Evolutionary conservation across 2,888 invertebrate genomes (phyloP), one percentile per base, ranked within the genome.

Genomic region (Hybos culiciformis): DNA sequence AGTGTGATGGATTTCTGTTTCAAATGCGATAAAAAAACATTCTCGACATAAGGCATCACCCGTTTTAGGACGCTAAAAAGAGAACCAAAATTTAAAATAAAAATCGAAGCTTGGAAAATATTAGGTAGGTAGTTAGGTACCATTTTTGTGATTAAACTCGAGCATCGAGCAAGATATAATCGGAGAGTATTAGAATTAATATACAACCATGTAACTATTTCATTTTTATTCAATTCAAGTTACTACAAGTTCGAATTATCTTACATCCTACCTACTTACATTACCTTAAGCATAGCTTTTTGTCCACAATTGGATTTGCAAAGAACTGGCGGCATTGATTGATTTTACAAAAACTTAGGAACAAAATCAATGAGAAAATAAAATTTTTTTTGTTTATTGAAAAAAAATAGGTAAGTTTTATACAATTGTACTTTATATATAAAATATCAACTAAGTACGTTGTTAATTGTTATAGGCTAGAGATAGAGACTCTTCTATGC

Each of bases 11-110:
- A 96, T 79, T 72, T 97, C 97, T 41, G 81, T 80, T 70, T 97
- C 97, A 64, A 97, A 96, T 0, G 87, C 88, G 61, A 74, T 75
- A 60, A 81, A 94, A 60, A 97, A 97, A 64, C 96, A 97, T 55
- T 88, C 82, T 64, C 90, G 93, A 61, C 97, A 97, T 18, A 96
- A 68, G 0, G 86, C 80, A 70, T 91, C 86, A 0, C 88, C 86
- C 7, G 88, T 90, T 74, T 91, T 91, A 0, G 90, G 90, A 12
- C 90, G 74, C 87, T 88, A 5, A 24, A 17, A 44, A 43, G 20
- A 38, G 44, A 39, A n/a, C n/a, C n/a, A 43, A 47, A 45, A 39
- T 37, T 42, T 41, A 29, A 6, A 39, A 21, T 20, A 9, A 41
- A 42, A 26, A 20, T 15, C 7, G 6, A 24, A 24, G 15, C 7